phyloP scores from a whole-genome alignment of 2,797 vertebrate genomes.

The Malurus splendens region DNA sequence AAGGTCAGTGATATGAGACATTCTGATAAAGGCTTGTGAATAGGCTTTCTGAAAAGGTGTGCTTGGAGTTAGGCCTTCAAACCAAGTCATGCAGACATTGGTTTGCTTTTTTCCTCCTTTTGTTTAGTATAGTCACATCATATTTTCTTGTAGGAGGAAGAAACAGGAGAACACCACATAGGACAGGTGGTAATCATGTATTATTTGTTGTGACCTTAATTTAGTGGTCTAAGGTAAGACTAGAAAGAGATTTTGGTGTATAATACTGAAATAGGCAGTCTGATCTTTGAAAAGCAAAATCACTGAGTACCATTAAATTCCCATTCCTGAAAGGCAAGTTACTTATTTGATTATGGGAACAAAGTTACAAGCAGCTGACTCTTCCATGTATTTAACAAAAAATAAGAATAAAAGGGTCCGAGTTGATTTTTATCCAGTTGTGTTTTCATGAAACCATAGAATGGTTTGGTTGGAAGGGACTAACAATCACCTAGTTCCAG shows the following conservation, averaged over 20 bases:
- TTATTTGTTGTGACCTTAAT: not conserved
- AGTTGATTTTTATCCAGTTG: not conserved
- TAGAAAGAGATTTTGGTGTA: not conserved
- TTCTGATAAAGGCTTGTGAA: not conserved
- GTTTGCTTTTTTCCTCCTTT: not conserved
- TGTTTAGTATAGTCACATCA: not conserved
- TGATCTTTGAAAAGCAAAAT: not conserved
- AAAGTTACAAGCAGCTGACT: not conserved
- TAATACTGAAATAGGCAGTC: not conserved
- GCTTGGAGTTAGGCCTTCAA: not conserved
- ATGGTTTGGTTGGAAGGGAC: not conserved
- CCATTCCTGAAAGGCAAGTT: not conserved
- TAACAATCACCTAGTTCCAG: not conserved
- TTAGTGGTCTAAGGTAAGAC: not conserved
- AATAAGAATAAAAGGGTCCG: rapidly evolving
- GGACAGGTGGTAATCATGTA: not conserved
- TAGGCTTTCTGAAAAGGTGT: not conserved
- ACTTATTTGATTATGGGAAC: not conserved
- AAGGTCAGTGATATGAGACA: not conserved
- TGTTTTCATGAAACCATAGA: not conserved
- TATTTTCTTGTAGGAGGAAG: not conserved
- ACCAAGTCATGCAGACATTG: not conserved
- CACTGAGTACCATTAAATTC: not conserved
- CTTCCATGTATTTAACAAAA: not conserved
- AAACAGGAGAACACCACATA: not conserved